phyloP scores from a whole-genome alignment of 1,140 invertebrate genomes.

The Aleiodes sp. region DNA sequence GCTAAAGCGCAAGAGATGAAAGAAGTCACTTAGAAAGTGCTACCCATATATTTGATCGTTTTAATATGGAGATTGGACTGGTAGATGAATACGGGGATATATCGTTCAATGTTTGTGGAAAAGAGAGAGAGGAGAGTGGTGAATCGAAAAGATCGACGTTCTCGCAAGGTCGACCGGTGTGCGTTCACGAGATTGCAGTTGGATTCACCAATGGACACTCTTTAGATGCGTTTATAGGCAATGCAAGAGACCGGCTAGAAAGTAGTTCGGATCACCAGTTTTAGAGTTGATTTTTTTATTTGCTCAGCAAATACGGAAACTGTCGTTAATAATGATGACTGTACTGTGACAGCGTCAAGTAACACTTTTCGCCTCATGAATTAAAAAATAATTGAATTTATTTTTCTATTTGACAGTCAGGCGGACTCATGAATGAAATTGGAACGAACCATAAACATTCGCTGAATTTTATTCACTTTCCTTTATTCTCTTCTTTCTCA shows the following conservation, averaged over 20 bases:
- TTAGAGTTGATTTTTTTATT: constrained; percentile 32
- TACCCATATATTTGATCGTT: background rate
- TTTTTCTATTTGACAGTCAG: background rate
- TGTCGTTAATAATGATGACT: constrained; percentile 17
- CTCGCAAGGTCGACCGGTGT: constrained; percentile 41
- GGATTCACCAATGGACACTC: constrained; percentile 7
- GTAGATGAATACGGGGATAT: background rate
- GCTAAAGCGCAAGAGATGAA: background rate
- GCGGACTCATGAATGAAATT: background rate
- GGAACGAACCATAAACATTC: too few relatives aligned
- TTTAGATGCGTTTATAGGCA: constrained; percentile 14
- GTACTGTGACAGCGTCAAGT: background rate
- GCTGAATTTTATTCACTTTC: too few relatives aligned
- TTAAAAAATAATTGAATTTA: background rate
- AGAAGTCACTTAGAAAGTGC: background rate
- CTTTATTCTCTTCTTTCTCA: too few relatives aligned
- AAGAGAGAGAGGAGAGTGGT: constrained; percentile 7
- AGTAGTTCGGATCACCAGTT: constrained; percentile 33
- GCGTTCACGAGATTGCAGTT: constrained; percentile 23
- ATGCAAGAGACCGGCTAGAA: constrained; percentile 28
- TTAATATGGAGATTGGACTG: constrained; percentile 4
- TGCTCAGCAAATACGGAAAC: constrained; percentile 39
- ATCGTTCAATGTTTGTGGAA: background rate
- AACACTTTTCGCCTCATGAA: constrained; percentile 11
- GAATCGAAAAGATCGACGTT: constrained; percentile 31